phyloP scores from a whole-genome alignment of 2,888 invertebrate species.

The Chromoteleia sp. region DNA sequence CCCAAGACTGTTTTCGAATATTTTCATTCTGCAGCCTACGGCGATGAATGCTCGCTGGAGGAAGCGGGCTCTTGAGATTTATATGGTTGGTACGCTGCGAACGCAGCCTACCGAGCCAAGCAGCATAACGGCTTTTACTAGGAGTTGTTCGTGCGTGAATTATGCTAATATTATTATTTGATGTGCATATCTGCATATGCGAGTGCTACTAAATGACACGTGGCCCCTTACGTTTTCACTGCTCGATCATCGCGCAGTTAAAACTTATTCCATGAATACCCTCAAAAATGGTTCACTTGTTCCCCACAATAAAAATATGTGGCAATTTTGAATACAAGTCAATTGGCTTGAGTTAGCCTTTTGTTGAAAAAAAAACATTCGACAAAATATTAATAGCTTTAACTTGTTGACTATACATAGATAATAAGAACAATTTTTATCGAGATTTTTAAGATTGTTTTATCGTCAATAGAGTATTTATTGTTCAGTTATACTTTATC shows the following conservation, averaged over 20 bases:
- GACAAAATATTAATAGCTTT: no score
- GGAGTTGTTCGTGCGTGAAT: conserved; percentile 76
- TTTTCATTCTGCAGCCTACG: conserved; percentile 75
- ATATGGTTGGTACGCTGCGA: conserved; percentile 76
- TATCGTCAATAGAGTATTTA: background rate
- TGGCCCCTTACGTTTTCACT: conserved; percentile 45
- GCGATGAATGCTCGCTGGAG: conserved; percentile 76
- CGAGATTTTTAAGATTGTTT: background rate
- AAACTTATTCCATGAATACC: conserved; percentile 24
- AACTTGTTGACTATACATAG: no score
- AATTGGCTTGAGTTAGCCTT: conserved; percentile 1
- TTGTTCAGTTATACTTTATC: background rate
- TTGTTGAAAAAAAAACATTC: background rate
- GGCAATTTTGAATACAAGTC: conserved; percentile 3
- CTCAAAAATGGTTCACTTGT: conserved; percentile 3
- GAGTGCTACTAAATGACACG: conserved; percentile 51
- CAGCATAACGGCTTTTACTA: conserved; percentile 74
- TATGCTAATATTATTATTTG: conserved; percentile 76
- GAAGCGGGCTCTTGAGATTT: conserved; percentile 79
- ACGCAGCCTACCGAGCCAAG: conserved; percentile 70
- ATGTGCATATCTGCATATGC: conserved; percentile 67
- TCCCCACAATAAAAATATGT: conserved; percentile 16
- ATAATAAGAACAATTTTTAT: background rate
- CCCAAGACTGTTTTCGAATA: conserved; percentile 78
- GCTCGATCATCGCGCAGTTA: conserved; percentile 23